Base-by-base conservation (phyloP, 2,113 vertebrate genomes). In the Epinephelus lanceolatus region DNA sequence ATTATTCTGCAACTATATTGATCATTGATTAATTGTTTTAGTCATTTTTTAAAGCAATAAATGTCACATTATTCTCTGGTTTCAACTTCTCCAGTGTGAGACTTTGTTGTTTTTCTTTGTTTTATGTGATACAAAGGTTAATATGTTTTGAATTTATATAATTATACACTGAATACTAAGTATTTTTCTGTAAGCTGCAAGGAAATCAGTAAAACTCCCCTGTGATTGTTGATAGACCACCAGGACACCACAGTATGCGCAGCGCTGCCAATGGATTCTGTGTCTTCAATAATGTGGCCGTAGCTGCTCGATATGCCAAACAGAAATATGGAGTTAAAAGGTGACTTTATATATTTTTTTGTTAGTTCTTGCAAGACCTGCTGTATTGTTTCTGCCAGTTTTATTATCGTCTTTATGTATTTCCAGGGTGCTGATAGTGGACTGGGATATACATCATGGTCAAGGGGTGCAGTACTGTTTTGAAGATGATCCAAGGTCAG, bases 371-470 rank as follows among this genome's bases (percentile, higher is more conserved):
- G 9, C 30, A 25, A 69, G 3, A 69, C 4, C 5, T 14, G 11
- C 13, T 55, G 13, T 49, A 9, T 40, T 52, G 0, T 47, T 15
- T 45, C 10, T 30, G 13, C 37, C 74, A 30, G 30, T 30, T 30
- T 30, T 30, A 30, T 30, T 30, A 1, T 27, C 1, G 1, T 37
- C 2, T 66, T 37, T 10, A 13, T 69, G 0, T 47, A 13, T 72
- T 1, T 88, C 65, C 86, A 99, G 98, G 92, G 94, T 99, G 81
- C 92, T 99, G 66, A 97, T 99, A 55, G 98, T 99, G 55, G 98
- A 99, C 93, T 99, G 98, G 98, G 98, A 99, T 60, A 52, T 99
- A 67, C 98, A 99, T 82, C 98, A 99, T 0, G 98, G 98, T 66
- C 98, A 99, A 86, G 98, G 98, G 82, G 96, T 92, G 51, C 98